Base-by-base conservation (phyloP, 1,140 invertebrate species). In the Lucilia sericata region DNA sequence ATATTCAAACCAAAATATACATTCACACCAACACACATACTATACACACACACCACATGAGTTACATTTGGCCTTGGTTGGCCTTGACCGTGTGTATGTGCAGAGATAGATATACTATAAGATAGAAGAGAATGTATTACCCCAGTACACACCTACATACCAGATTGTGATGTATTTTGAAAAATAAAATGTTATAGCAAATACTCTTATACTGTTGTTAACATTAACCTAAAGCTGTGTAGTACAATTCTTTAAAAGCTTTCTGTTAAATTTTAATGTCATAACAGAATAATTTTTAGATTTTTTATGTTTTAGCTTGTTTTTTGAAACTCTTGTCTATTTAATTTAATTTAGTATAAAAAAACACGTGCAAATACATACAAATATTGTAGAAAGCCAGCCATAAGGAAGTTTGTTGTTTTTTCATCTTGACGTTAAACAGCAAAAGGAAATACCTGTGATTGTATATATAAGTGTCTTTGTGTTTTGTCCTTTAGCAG, bases 11-110 rank as follows among this genome's bases (percentile, higher is more conserved):
- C 0, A 42, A 42, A 42, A 42, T 30, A 30, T n/a, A n/a, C n/a
- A n/a, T n/a, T n/a, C 25, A 30, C 42, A 42, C 25, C 21, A 7
- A 21, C 49, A 83, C n/a, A 83, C 12, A 19, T 17, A 78, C 17
- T n/a, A n/a, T n/a, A 55, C 17, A 25, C 47, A 34, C 14, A 34
- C 75, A n/a, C 14, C 10, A 42, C 60, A 70, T 80, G 42, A 36
- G 14, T n/a, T 60, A 70, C 78, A 81, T 82, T 51, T 84, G 84
- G 84, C 84, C 84, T 84, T 84, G 78, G 49, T 81, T 83, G 84
- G 84, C 84, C 84, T 84, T 84, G 84, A 84, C 84, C 84, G 81
- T 75, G 84, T 81, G 65, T 51, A 82, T 82, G 42, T 19, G 19
- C 19, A 21, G n/a, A 21, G 21, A 25, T 70, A 21, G 21, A 70